Evolutionary conservation across 2,797 vertebrate species (phyloP).

Genomic region (Eulemur mongoz): DNA sequence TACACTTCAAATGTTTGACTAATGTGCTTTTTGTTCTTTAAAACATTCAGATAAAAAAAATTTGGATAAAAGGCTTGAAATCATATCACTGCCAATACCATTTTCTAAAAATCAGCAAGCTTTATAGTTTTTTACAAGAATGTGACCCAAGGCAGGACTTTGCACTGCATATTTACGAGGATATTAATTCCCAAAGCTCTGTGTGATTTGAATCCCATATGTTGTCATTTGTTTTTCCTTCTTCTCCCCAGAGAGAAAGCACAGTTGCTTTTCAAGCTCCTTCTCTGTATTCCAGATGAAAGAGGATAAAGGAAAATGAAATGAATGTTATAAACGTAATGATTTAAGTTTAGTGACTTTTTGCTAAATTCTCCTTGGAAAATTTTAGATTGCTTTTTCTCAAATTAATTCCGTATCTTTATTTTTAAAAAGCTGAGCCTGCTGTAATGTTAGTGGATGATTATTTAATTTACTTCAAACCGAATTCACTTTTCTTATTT

Average conservation of each 20-base stretch:
- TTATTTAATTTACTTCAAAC: conserved; percentile 19
- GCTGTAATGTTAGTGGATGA: neutral
- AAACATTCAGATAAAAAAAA: neutral
- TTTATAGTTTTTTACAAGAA: conserved; percentile 48
- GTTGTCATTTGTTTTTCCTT: conserved; percentile 46
- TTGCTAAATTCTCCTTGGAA: conserved; percentile 39
- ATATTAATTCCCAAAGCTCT: conserved; percentile 53
- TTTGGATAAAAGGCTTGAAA: conserved; percentile 39
- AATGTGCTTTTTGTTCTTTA: conserved; percentile 51
- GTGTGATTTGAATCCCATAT: conserved; percentile 41
- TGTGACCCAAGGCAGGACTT: conserved; percentile 44
- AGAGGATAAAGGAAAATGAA: conserved; percentile 33
- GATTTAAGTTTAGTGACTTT: conserved; percentile 34
- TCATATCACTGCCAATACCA: neutral
- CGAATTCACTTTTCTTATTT: conserved; percentile 7
- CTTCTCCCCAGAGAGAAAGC: conserved; percentile 42
- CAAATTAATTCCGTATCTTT: conserved; percentile 44
- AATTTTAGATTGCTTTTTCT: conserved; percentile 44
- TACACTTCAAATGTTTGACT: conserved; percentile 26
- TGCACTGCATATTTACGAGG: conserved; percentile 40
- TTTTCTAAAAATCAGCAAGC: conserved; percentile 60
- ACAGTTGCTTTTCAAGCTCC: conserved; percentile 54
- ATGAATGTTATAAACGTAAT: conserved; percentile 32
- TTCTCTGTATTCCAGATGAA: conserved; percentile 59
- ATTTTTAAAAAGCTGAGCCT: conserved; percentile 1